These are phyloP conservation scores for Protobothrops flavoviridis DNA, from an alignment of 2,113 vertebrate species.

Conservation along the genomic window DNA sequence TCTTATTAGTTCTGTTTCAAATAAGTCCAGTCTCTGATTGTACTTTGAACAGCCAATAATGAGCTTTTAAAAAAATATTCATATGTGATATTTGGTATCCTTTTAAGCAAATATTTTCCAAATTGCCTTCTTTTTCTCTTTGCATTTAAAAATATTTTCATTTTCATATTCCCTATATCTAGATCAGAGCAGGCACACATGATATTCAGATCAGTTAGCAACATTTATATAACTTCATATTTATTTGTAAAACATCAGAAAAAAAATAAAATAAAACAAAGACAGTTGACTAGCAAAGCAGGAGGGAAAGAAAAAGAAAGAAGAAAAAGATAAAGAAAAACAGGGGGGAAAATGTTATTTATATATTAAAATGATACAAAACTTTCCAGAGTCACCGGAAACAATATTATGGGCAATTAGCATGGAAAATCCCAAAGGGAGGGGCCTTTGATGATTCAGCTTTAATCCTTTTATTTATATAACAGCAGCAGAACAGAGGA, in stretches of 20 bases:
- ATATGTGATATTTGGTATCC: background rate
- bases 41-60: background rate
- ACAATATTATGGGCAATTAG: background rate
- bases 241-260: background rate
- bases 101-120: conserved; percentile 8
- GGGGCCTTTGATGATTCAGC: background rate
- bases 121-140: background rate
- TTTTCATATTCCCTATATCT: background rate
- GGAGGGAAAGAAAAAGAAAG: background rate
- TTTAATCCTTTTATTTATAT: background rate
- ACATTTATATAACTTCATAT: background rate
- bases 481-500: background rate
- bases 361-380: background rate
- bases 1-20: background rate
- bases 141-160: background rate
- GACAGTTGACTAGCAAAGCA: background rate
- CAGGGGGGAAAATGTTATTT: background rate
- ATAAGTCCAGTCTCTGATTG: background rate
- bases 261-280: background rate
- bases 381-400: background rate
- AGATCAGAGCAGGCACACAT: background rate
- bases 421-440: background rate
- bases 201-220: background rate
- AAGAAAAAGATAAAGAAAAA: background rate
- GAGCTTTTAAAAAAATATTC: background rate